Evolutionary conservation across 1,140 invertebrate genomes (phyloP).

Genomic region (Neotoxoptera formosana): DNA sequence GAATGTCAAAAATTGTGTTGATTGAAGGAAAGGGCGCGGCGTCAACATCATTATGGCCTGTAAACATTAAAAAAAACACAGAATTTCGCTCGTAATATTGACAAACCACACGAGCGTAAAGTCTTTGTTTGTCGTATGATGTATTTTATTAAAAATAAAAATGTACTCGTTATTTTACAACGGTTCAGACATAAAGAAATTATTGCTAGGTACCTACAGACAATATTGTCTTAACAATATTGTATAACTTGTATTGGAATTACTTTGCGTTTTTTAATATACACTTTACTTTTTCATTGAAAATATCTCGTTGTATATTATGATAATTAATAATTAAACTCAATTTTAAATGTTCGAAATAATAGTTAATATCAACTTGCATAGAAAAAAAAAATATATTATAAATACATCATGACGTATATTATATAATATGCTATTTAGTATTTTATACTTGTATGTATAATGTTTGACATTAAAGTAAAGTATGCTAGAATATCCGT

Average conservation of each 20-base stretch:
- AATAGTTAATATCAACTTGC: background rate
- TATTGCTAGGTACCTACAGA: background rate
- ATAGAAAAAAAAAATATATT: background rate
- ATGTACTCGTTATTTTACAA: background rate
- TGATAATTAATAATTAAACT: background rate
- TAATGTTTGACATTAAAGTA: background rate
- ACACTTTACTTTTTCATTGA: background rate
- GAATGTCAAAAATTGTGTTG: background rate
- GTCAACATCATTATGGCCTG: constrained; percentile 47
- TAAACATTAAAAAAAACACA: constrained; percentile 41
- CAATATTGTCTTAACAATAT: background rate
- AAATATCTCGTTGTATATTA: background rate
- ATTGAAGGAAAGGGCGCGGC: background rate
- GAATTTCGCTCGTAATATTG: background rate
- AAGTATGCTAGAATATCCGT: background rate
- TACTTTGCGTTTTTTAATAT: background rate
- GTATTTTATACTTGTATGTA: constrained; percentile 17
- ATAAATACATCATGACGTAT: background rate
- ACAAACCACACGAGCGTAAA: background rate
- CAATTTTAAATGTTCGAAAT: background rate
- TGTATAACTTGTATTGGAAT: background rate
- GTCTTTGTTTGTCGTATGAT: background rate
- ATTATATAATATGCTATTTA: background rate
- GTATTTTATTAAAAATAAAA: constrained; percentile 12
- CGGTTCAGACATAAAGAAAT: background rate